Base-by-base conservation (phyloP, 64 coral and sea anemone genomes). In the Porites australiensis region DNA sequence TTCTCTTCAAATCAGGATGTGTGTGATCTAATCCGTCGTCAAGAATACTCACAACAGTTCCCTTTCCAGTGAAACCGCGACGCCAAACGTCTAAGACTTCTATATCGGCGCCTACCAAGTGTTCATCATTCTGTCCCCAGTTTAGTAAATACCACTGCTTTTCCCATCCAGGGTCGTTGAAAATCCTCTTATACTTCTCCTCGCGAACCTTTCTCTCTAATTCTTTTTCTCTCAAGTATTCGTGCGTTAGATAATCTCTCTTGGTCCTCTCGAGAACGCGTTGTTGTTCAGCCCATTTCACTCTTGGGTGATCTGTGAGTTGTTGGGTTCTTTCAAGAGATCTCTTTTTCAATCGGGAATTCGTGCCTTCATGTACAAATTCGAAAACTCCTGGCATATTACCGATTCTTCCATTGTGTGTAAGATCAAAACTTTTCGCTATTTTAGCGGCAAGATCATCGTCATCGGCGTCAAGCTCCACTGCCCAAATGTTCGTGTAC, bases 11-110 rank as follows among this genome's bases (percentile, higher is more conserved):
- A 75, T 96, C 95, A 9, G 95, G 95, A 50, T 96, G 95, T 37
- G 95, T 96, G 64, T 96, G 87, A 64, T 96, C 91, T 66, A 96
- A 84, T 43, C 94, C 94, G 69, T 96, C 94, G 44, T 96, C 94
- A 4, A 96, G 82, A 53, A 96, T 88, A 89, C 89, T 84, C 45
- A 96, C 95, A 47, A 96, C 95, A 48, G 93, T 79, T 6, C 95
- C 95, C 13, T 93, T 96, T 1, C 95, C 95, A 0, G 90, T 93
- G 18, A 88, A 86, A 1, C 90, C 95, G 12, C 72, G 82, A 58
- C 92, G 88, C 77, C 91, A 96, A 49, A 96, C 95, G 67, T 87
- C 76, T 13, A 96, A 50, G 14, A 96, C 95, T 14, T 80, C 91
- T 63, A 96, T 96, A 51, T 96, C 95, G 13, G 88, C 88, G 1